Evolutionary conservation across 2,797 vertebrate genomes (phyloP).

Genomic region (Amazonetta brasiliensis): DNA sequence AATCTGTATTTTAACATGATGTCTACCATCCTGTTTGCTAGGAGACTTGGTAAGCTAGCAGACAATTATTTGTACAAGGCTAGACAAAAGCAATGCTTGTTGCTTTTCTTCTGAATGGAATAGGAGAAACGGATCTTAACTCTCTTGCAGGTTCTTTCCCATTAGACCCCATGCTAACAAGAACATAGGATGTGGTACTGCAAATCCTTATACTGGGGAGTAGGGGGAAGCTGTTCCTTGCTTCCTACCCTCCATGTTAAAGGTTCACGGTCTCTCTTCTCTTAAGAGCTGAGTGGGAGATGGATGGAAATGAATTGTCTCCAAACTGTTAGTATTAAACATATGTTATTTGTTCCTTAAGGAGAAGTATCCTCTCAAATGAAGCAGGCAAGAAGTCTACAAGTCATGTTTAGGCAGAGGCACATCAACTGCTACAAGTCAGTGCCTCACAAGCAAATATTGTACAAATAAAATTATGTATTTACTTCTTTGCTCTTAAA

Average conservation of each 20-base stretch:
- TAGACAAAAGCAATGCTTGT: not conserved
- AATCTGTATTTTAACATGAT: not conserved
- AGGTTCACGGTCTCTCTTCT: not conserved
- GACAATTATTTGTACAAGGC: not conserved
- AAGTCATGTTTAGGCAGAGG: not conserved
- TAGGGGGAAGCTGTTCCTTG: not conserved
- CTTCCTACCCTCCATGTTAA: not conserved
- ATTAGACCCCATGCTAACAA: fast-evolving
- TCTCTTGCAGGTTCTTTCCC: not conserved
- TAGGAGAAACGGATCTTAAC: not conserved
- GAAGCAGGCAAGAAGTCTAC: not conserved
- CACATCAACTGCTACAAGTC: fast-evolving
- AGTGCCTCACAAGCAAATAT: not conserved
- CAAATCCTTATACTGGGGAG: not conserved
- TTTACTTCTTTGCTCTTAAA: not conserved
- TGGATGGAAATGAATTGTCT: not conserved
- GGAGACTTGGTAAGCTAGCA: not conserved
- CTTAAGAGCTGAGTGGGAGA: not conserved
- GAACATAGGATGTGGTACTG: not conserved
- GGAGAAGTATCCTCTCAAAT: fast-evolving
- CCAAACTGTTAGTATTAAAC: not conserved
- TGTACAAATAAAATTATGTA: not conserved
- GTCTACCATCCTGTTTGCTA: no score
- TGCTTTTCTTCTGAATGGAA: not conserved
- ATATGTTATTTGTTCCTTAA: fast-evolving